A percentile compares a stretch with the other conserved stretches of the same genome.
Evolutionary conservation across 1,140 invertebrate genomes (phyloP).

Genomic region (Drosophila kikkawai): DNA sequence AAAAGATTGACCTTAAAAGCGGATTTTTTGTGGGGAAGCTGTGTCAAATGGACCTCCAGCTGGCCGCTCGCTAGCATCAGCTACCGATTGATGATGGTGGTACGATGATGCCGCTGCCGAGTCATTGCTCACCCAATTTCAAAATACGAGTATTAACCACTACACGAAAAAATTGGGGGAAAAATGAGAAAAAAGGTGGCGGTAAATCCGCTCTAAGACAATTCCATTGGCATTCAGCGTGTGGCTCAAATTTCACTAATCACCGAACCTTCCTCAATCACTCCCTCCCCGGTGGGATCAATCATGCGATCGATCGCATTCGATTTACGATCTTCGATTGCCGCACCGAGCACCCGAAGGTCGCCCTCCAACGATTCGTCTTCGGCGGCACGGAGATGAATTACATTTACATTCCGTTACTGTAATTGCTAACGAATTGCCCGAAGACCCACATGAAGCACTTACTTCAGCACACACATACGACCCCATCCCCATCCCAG

Average conservation of each 20-base stretch:
- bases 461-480: constrained; percentile 3
- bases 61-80: constrained; percentile 27
- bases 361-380: constrained; percentile 47
- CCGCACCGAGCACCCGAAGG: constrained; percentile 52
- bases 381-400: constrained; percentile 64
- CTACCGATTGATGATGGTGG: constrained; percentile 46
- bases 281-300: constrained; percentile 41
- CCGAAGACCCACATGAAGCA: constrained; percentile 32
- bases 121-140: constrained; percentile 80
- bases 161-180: constrained; percentile 23
- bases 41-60: constrained; percentile 66
- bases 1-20: constrained; percentile 66
- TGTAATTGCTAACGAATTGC: constrained; percentile 63
- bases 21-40: constrained; percentile 58
- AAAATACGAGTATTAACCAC: constrained; percentile 61
- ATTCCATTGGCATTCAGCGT: constrained; percentile 73
- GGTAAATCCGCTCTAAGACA: constrained; percentile 73
- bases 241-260: constrained; percentile 73
- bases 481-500: neutral
- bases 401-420: constrained; percentile 74
- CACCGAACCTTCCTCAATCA: constrained; percentile 46
- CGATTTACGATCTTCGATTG: constrained; percentile 25
- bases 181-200: constrained; percentile 37
- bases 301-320: constrained; percentile 53
- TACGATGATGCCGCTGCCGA: constrained; percentile 53